Percentiles rank a stretch among this genome's conserved stretches.
These are phyloP conservation scores for Cheirogaleus medius DNA, from an alignment of 2,113 vertebrate species.

Conservation along the genomic window DNA sequence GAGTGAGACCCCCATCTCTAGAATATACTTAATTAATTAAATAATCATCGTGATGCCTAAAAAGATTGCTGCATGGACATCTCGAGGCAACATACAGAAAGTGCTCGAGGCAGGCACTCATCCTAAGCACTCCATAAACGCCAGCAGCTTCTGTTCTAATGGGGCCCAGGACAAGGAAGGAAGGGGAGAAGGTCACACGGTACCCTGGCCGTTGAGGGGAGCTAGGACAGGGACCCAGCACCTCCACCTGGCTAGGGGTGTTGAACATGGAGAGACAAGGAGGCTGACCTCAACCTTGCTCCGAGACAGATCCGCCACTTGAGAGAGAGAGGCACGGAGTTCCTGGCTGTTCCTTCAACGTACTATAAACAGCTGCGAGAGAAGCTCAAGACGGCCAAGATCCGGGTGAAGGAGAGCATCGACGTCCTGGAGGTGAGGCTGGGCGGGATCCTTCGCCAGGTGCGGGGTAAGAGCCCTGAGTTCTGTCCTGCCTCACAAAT, in stretches of 20 bases:
- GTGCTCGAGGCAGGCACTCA: neutral
- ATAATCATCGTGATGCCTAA: neutral
- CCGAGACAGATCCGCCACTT: slow-evolving; percentile 90
- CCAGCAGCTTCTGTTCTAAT: neutral
- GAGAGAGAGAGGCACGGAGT: slow-evolving; percentile 93
- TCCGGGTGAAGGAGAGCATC: slow-evolving; percentile 91
- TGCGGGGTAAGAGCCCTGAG: accelerated
- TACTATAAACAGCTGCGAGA: slow-evolving; percentile 93
- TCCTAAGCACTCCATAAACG: accelerated
- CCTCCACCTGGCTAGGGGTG: neutral
- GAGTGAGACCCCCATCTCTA: no score
- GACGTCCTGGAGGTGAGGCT: slow-evolving; percentile 89
- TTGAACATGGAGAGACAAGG: no score
- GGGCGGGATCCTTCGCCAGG: accelerated
- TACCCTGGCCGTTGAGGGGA: neutral
- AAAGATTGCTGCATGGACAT: neutral
- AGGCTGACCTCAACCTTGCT: neutral
- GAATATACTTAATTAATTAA: neutral
- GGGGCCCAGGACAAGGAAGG: neutral
- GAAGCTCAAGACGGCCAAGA: slow-evolving; percentile 90
- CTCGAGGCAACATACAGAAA: no score
- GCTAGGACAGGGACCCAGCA: neutral
- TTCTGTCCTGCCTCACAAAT: neutral
- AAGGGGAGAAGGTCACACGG: accelerated
- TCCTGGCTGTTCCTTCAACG: slow-evolving; percentile 91